Base-by-base conservation (phyloP, 2,888 invertebrate genomes). In the Drosophila tripunctata region DNA sequence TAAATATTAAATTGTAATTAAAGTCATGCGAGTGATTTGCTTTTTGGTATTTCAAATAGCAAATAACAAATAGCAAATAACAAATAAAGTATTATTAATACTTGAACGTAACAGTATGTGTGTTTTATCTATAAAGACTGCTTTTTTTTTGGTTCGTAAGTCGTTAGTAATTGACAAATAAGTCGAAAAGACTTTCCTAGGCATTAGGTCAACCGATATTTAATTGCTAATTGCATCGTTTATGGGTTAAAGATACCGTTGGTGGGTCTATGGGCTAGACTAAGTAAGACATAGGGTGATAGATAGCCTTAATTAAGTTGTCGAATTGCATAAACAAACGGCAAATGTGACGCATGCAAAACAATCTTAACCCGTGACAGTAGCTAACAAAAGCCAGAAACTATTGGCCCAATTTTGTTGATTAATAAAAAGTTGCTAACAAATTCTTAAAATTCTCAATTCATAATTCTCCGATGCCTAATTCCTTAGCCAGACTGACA, bases 1-100 rank as follows among this genome's bases (percentile, higher is more conserved):
- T 84, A 84, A 84, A 84, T 84, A 84, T 84, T 84, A 84, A 84
- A 84, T 87, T 79, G 77, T 88, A 88, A 88, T 88, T 88, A 88
- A 88, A 88, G 88, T 88, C 88, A 88, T 88, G 88, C 79, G 88
- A 78, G 78, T 78, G 87, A 78, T 65, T 70, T n/a, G n/a, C n/a
- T 77, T 75, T 77, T 75, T 58, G 54, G 55, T 66, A 54, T 58
- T 69, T 63, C 50, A 61, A 50, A 63, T 48, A n/a, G 54, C 48
- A 54, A 55, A 57, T 60, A 65, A 68, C 68, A 61, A 48, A 62
- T 48, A 27, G 50, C 48, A 54, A 55, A 57, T 60, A 65, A 73
- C 68, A 71, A 63, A 73, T 55, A 58, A 73, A 52, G 44, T 33
- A 47, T 17, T 15, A 33, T 21, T 24, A 5, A 15, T 3, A 17